Evolutionary conservation across 2,888 invertebrate species (phyloP).

Genomic region (Drosophila multiciliata): DNA sequence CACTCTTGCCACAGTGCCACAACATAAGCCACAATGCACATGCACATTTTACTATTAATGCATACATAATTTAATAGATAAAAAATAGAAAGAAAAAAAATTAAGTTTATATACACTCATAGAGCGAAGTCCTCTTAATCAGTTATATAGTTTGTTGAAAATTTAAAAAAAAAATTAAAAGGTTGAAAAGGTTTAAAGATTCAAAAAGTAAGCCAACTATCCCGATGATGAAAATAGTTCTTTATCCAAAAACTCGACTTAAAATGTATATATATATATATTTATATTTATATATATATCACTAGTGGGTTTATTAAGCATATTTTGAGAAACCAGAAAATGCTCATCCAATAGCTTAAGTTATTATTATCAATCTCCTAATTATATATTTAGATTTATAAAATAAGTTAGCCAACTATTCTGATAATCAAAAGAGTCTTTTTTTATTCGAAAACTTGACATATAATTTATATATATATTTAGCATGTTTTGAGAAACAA

Average conservation of each 20-base stretch:
- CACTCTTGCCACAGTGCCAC: conserved; percentile 30
- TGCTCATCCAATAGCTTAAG: not conserved
- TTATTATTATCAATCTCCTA: too few species aligned
- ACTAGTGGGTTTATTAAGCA: not conserved
- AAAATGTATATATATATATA: not conserved
- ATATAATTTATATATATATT: not conserved
- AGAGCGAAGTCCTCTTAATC: too few species aligned
- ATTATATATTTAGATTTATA: too few species aligned
- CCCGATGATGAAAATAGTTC: not conserved
- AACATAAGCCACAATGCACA: conserved; percentile 35
- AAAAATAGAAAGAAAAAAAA: not conserved
- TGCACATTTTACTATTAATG: conserved; percentile 6
- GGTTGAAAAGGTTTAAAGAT: not conserved
- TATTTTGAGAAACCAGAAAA: not conserved
- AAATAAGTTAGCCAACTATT: too few species aligned
- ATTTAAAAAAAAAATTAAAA: not conserved
- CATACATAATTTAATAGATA: conserved; percentile 29
- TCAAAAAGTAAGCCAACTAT: not conserved
- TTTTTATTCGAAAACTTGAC: too few species aligned
- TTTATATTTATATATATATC: not conserved
- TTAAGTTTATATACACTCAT: not conserved
- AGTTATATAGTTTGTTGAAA: not conserved
- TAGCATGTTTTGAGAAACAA: not conserved
- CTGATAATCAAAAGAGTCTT: too few species aligned
- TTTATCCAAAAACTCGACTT: not conserved